Percentiles rank a stretch among this genome's conserved stretches.
These are phyloP conservation scores for Alviniconcha strummeri DNA, from an alignment of 2,888 invertebrate genomes.

Conservation along the genomic window DNA sequence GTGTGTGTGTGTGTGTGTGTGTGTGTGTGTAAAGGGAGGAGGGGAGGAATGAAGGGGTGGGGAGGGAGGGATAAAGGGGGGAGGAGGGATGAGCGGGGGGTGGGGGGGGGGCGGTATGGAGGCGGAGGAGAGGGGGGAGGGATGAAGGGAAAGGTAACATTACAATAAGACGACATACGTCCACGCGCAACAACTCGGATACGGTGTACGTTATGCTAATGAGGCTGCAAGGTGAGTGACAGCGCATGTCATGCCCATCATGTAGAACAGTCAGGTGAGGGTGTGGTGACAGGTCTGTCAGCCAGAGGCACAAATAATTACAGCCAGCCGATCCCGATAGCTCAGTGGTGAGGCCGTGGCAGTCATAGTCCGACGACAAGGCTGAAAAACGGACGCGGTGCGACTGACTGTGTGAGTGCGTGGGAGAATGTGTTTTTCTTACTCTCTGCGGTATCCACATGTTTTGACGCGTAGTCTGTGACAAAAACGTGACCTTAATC, in stretches of 20 bases:
- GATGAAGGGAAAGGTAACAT: too few relatives aligned
- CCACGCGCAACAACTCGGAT: too few relatives aligned
- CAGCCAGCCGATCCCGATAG: not conserved
- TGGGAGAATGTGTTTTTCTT: not conserved
- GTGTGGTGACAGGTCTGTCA: slow-evolving; percentile 7
- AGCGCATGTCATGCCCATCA: slow-evolving; percentile 2
- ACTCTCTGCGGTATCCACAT: not conserved
- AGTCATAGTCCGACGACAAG: not conserved
- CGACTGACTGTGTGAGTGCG: not conserved
- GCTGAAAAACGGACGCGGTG: not conserved
- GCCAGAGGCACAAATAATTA: not conserved
- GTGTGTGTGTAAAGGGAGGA: not conserved
- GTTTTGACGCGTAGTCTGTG: too few relatives aligned
- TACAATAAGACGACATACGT: not conserved
- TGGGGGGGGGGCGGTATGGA: too few relatives aligned
- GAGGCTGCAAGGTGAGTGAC: not conserved
- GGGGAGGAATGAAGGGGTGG: too few relatives aligned
- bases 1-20: slow-evolving; percentile 8
- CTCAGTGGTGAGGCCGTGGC: not conserved
- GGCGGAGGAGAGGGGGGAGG: not conserved
- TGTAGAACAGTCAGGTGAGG: not conserved
- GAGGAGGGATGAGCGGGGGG: too few relatives aligned
- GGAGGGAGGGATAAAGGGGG: too few relatives aligned
- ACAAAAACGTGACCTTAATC: too few relatives aligned
- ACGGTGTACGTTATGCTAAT: slow-evolving; percentile 1